Base-by-base conservation (phyloP, 2,888 invertebrate genomes). In the Phyllotreta cruciferae region DNA sequence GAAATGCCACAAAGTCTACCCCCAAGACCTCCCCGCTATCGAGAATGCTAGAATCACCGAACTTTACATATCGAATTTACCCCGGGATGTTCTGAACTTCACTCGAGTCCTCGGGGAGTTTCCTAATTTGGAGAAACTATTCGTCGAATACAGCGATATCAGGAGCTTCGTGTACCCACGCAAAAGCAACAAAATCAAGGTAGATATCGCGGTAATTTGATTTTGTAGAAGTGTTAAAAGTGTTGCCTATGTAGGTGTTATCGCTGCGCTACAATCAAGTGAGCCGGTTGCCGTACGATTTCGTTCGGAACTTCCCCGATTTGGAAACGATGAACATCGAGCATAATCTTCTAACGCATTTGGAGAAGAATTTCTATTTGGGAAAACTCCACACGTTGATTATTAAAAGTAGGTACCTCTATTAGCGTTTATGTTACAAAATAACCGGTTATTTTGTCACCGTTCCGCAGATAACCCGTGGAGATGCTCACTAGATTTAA, bases 401-500 rank as follows among this genome's bases (percentile, higher is more conserved):
- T 14, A 41, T 60, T 13, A 58, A 60, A 42, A 54, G 64, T 66
- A n/a, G n/a, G n/a, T n/a, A n/a, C n/a, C n/a, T n/a, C n/a, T n/a
- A n/a, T n/a, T n/a, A n/a, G n/a, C n/a, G n/a, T n/a, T n/a, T n/a
- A n/a, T n/a, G n/a, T n/a, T n/a, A n/a, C 10, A 56, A 52, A 63
- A n/a, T 42, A 37, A 50, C 57, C 11, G 11, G 24, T 52, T 11
- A 34, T 34, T 35, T 14, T 24, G 8, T 11, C 1, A 14, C 3
- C n/a, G 11, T 0, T 54, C 69, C 80, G 13, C 70, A 92, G 92
- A 85, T 76, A 88, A 90, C 78, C 83, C 85, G 75, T 87, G 88
- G 89, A 87, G 86, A 79, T 93, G 85, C 74, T 88, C 84, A 71
- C 84, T 83, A 4, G 85, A 86, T 7, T 77, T 88, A 14, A 84